Evolutionary conservation across 2,888 invertebrate species (phyloP).

Genomic region (Tridacna gigas): DNA sequence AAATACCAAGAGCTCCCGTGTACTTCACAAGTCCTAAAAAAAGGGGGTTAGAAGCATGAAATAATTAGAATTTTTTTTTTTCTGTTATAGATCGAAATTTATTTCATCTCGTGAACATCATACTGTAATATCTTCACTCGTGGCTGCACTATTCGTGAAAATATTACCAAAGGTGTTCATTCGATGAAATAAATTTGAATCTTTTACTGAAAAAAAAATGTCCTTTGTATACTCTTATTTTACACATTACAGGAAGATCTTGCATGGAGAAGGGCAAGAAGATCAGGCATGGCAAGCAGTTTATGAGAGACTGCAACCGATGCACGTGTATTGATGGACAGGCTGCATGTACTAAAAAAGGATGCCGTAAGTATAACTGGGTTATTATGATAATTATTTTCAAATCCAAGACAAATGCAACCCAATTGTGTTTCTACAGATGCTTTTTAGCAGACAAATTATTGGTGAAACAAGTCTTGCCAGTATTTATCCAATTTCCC

Average conservation of each 20-base stretch:
- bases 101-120: no score
- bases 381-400: not conserved
- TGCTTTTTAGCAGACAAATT: not conserved
- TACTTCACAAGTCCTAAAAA: no score
- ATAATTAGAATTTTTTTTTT: no score
- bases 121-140: no score
- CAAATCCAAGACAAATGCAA: not conserved
- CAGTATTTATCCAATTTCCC: not conserved
- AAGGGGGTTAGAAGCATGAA: no score
- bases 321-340: conserved; percentile 30
- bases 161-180: no score
- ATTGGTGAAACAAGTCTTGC: not conserved
- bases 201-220: no score
- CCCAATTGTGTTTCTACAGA: not conserved
- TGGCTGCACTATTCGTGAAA: no score
- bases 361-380: not conserved
- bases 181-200: no score
- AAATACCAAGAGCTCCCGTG: no score
- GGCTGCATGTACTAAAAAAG: conserved; percentile 21
- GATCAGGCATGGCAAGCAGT: conserved; percentile 13
- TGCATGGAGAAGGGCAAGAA: conserved; percentile 14
- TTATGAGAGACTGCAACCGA: conserved; percentile 33
- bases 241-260: not conserved
- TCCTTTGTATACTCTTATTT: not conserved
- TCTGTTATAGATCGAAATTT: no score